Percentiles rank a stretch among this genome's conserved stretches.
Evolutionary conservation across 2,797 vertebrate genomes (phyloP).

Genomic region (Borostomias antarcticus): DNA sequence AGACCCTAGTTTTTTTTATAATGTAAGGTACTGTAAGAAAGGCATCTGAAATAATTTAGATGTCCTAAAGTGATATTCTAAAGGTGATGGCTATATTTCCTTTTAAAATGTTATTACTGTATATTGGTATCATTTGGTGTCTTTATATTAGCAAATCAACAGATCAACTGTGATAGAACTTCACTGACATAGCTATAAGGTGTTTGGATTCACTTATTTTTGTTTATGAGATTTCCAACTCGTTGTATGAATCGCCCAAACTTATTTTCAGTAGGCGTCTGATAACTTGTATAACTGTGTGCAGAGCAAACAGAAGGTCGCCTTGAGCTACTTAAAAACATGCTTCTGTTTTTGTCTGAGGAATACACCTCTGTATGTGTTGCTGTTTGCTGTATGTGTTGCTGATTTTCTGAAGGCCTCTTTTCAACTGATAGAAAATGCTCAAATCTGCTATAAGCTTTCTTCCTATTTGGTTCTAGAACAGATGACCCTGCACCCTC

Average conservation of each 20-base stretch:
- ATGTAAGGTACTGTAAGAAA: no score
- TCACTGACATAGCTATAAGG: no score
- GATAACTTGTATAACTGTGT: slow-evolving; percentile 12
- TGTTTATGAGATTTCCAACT: slow-evolving; percentile 64
- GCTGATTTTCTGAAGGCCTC: slow-evolving; percentile 26
- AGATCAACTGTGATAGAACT: no score
- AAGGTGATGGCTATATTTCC: no score
- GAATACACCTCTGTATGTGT: background rate
- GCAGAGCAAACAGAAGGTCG: background rate
- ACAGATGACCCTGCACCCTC: background rate
- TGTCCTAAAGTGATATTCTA: no score
- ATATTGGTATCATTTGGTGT: no score
- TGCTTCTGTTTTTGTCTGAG: slow-evolving; percentile 36
- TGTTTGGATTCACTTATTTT: slow-evolving; percentile 55
- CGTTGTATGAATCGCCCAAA: slow-evolving; percentile 71
- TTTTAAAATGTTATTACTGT: no score
- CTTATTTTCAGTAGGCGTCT: slow-evolving; percentile 57
- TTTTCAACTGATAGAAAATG: slow-evolving; percentile 41
- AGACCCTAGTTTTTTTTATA: no score
- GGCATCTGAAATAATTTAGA: no score
- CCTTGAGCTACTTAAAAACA: slow-evolving; percentile 5
- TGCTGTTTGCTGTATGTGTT: no score
- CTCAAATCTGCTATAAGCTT: slow-evolving; percentile 61
- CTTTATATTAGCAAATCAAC: no score
- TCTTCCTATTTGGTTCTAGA: slow-evolving; percentile 30